Percentiles rank a stretch among this genome's conserved stretches.
Conservation (phyloP, 2,113 vertebrate genomes). For the Falco punctatus region DNA sequence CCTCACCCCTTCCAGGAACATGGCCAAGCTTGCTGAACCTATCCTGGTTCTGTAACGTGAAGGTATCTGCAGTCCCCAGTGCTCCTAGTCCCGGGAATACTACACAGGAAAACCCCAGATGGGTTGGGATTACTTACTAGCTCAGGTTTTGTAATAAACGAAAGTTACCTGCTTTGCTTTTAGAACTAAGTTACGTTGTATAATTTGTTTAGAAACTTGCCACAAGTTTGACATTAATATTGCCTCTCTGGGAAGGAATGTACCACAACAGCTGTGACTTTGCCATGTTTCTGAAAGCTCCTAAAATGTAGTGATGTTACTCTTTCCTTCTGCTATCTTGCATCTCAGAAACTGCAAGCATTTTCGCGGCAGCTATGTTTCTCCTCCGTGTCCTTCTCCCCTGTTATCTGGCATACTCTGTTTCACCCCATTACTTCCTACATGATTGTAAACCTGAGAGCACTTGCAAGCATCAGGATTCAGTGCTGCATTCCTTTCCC, state of each 20-base stretch:
- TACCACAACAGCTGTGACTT: background rate
- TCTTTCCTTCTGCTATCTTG: background rate
- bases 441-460: background rate
- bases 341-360: background rate
- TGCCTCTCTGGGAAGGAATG: background rate
- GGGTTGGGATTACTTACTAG: background rate
- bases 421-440: constrained; percentile 19
- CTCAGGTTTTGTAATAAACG: background rate
- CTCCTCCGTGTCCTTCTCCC: background rate
- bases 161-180: background rate
- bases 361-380: background rate
- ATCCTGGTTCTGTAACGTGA: background rate
- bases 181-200: background rate
- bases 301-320: background rate
- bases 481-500: background rate
- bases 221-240: background rate
- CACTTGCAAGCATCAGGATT: background rate
- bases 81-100: background rate
- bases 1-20: background rate
- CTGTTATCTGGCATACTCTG: background rate
- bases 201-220: background rate
- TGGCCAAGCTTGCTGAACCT: background rate
- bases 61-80: background rate
- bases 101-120: background rate
- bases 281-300: background rate